Evolutionary conservation across 2,113 vertebrate genomes (phyloP).

Genomic region (Alaudala cheleensis): DNA sequence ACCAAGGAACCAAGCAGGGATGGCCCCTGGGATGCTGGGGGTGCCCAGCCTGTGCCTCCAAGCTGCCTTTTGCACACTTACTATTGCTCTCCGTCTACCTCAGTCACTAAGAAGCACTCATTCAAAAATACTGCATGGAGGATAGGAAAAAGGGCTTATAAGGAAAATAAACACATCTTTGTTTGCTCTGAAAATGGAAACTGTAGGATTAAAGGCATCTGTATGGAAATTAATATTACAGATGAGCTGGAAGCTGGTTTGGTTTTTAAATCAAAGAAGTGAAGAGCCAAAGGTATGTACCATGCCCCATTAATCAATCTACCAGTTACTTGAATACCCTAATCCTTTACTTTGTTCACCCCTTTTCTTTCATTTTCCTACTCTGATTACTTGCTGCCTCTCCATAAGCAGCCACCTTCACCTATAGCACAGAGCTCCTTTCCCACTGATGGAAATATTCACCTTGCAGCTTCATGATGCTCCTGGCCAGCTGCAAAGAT

Average conservation of each 20-base stretch:
- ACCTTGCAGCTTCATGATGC: neutral
- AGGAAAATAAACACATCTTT: constrained; percentile 30
- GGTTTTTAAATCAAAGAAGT: neutral
- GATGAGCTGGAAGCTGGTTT: neutral
- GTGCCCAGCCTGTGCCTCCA: neutral
- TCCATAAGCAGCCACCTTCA: neutral
- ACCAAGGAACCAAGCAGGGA: neutral
- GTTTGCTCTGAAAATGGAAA: constrained; percentile 41
- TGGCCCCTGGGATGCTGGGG: neutral
- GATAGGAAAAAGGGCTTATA: neutral
- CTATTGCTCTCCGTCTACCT: neutral
- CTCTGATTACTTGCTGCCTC: neutral
- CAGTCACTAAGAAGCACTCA: neutral
- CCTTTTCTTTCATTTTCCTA: neutral
- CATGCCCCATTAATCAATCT: neutral
- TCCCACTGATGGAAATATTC: neutral
- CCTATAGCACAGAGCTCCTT: neutral
- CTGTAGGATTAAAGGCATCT: constrained; percentile 22
- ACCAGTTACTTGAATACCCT: neutral
- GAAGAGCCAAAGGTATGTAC: neutral
- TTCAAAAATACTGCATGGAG: neutral
- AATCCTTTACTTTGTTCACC: neutral
- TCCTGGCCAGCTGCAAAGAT: neutral
- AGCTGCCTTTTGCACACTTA: neutral
- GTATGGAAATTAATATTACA: neutral